Evolutionary conservation across 2,888 invertebrate species (phyloP).

Genomic region (Sesamia inferens): DNA sequence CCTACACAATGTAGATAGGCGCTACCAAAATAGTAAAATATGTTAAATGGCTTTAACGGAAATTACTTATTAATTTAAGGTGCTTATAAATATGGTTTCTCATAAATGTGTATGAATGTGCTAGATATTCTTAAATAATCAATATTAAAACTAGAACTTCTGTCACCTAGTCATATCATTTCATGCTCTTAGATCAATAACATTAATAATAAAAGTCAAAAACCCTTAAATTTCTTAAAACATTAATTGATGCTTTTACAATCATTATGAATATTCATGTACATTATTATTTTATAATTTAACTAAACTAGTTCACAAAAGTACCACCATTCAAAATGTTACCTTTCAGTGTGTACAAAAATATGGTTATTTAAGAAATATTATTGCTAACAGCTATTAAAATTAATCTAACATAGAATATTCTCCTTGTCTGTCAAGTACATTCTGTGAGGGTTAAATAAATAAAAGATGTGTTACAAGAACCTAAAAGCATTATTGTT

Average conservation of each 20-base stretch:
- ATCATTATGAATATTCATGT: not conserved
- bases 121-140: conserved; percentile 42
- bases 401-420: conserved; percentile 11
- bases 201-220: conserved; percentile 30
- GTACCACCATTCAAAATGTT: not conserved
- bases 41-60: not conserved
- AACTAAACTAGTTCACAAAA: not conserved
- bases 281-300: not conserved
- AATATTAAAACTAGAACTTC: conserved; percentile 41
- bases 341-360: not conserved
- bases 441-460: conserved; percentile 49
- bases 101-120: conserved; percentile 11
- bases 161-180: conserved; percentile 17
- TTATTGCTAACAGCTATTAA: not conserved
- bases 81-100: conserved; percentile 25
- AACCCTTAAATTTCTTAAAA: conserved; percentile 14
- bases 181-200: conserved; percentile 38
- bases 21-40: not conserved
- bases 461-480: conserved; percentile 39
- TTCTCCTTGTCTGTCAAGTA: conserved; percentile 25
- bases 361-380: not conserved
- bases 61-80: conserved; percentile 18
- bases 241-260: not conserved
- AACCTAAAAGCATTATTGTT: conserved; percentile 20
- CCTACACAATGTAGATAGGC: not conserved